Evolutionary conservation across 2,113 vertebrate species (phyloP).

Genomic region (Halichoeres trimaculatus): DNA sequence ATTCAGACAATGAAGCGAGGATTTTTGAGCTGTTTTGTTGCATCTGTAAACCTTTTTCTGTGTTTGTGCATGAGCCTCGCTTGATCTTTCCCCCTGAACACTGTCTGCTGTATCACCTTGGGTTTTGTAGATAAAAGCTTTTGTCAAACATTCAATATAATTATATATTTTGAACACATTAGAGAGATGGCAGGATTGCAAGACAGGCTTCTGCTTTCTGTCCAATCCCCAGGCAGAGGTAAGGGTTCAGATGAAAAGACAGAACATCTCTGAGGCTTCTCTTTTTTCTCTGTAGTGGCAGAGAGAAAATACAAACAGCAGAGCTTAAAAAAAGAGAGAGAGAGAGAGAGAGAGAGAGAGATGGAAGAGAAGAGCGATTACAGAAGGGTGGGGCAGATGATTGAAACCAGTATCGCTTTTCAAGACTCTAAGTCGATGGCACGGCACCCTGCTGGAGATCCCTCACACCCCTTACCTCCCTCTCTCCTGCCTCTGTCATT

Average conservation of each 20-base stretch:
- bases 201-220: constrained; percentile 43
- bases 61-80: background rate
- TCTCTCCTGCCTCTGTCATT: constrained; percentile 18
- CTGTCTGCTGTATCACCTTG: constrained; percentile 25
- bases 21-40: constrained; percentile 22
- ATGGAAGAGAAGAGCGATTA: background rate
- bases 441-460: constrained; percentile 34
- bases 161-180: constrained; percentile 53
- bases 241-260: constrained; percentile 47
- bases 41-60: constrained; percentile 22
- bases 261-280: constrained; percentile 19
- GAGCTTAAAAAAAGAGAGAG: constrained; percentile 1
- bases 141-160: constrained; percentile 49
- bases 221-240: constrained; percentile 29
- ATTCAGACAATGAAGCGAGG: constrained; percentile 11
- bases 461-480: constrained; percentile 9
- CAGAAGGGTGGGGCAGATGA: constrained; percentile 20
- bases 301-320: constrained; percentile 27
- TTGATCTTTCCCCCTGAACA: constrained; percentile 22
- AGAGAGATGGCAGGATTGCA: constrained; percentile 37
- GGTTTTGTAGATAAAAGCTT: constrained; percentile 55
- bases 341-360: too few relatives aligned
- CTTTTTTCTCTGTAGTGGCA: constrained; percentile 30
- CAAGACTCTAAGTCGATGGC: constrained; percentile 33
- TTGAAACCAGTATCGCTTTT: constrained; percentile 32